A percentile compares a stretch with the other conserved stretches of the same genome.
These are phyloP conservation scores for Pionites leucogaster DNA, from an alignment of 2,113 vertebrate species.

Conservation along the genomic window DNA sequence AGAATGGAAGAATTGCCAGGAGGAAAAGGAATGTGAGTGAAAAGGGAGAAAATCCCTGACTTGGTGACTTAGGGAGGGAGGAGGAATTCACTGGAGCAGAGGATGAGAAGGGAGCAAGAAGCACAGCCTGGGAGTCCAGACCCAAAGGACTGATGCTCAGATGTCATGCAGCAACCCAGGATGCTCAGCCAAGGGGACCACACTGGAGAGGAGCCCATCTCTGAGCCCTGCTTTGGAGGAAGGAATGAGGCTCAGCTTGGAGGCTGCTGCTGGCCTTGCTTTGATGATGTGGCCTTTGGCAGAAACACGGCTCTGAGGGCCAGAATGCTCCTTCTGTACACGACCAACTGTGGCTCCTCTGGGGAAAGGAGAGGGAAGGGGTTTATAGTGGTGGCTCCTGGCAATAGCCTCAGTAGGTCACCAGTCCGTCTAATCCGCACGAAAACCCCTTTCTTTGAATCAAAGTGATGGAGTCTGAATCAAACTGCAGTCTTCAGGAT, in stretches of 20 bases:
- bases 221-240: accelerated
- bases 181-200: accelerated
- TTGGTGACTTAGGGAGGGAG: not conserved
- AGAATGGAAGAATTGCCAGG: not conserved
- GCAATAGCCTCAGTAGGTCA: not conserved
- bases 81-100: not conserved
- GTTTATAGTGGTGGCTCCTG: not conserved
- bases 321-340: not conserved
- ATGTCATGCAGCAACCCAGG: accelerated
- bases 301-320: not conserved
- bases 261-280: not conserved
- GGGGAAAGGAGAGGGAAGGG: not conserved
- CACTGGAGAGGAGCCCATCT: not conserved
- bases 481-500: not conserved
- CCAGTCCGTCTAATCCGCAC: too few species aligned
- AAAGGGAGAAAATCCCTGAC: not conserved
- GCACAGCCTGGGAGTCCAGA: not conserved
- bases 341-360: accelerated
- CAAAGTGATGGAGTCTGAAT: not conserved
- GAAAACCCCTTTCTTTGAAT: not conserved
- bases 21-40: not conserved
- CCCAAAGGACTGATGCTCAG: not conserved
- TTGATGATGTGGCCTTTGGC: not conserved
- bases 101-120: not conserved
- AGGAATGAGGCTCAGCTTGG: not conserved